Conservation (phyloP, 2,797 vertebrate genomes). For the Cygnus olor region DNA sequence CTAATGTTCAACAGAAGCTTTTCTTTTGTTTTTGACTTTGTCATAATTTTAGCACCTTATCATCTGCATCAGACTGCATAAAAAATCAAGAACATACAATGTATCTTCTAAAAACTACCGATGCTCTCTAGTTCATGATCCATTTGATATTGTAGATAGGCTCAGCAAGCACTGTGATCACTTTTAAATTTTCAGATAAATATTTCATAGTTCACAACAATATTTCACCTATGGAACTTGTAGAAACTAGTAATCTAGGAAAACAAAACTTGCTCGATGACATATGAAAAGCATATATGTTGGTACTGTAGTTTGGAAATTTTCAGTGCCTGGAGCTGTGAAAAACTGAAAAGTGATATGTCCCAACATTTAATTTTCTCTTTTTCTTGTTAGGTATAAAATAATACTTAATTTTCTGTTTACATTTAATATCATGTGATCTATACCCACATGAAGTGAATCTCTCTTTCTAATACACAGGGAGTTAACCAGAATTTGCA, state of each 20-base stretch:
- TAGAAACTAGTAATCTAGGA: neutral
- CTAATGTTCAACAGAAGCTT: neutral
- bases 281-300: neutral
- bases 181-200: neutral
- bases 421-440: neutral
- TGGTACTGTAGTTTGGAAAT: neutral
- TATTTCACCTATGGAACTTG: neutral
- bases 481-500: neutral
- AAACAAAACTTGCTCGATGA: neutral
- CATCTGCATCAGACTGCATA: neutral
- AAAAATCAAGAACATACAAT: neutral
- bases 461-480: neutral
- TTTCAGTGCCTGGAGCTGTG: neutral
- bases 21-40: neutral
- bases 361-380: neutral
- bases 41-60: neutral
- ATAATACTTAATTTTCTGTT: neutral
- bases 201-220: neutral
- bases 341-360: neutral
- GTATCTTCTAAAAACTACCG: neutral
- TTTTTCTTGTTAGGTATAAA: neutral
- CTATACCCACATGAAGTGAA: neutral
- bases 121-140: neutral
- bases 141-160: neutral
- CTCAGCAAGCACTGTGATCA: neutral